Base-by-base conservation (phyloP, 2,888 invertebrate genomes). In the Operophtera brumata region DNA sequence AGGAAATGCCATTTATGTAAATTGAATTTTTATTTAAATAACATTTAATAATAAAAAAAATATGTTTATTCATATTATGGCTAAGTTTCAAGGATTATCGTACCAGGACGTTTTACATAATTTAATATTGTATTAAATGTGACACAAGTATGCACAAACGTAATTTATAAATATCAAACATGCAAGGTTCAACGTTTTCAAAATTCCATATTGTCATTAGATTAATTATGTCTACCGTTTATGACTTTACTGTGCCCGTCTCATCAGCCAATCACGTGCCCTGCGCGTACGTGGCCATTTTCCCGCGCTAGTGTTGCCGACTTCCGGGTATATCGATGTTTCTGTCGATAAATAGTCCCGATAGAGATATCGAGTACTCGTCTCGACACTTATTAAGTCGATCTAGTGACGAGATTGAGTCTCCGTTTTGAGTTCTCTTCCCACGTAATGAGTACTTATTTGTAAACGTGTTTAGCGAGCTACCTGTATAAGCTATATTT, bases 201-300 rank as follows among this genome's bases (percentile, higher is more conserved):
- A n/a, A n/a, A n/a, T n/a, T 20, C 20, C 4, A 3, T 20, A 20
- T 4, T 20, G 20, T 3, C 20, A 20, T 20, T 20, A 4, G n/a
- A n/a, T n/a, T n/a, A n/a, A n/a, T n/a, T n/a, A n/a, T n/a, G 2
- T 20, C 34, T 54, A 60, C 60, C 44, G 32, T 20, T 13, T 43
- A 36, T 28, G 8, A 30, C 20, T 37, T 20, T 39, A 48, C 60
- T 57, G 34, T 58, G 62, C 66, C 67, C 49, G 45, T 13, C 52
- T 62, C 54, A 53, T 59, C 64, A 58, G 59, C 78, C 78, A 79
- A 77, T 77, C 64, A 67, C 53, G 53, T 44, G 60, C 37, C 44
- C 54, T 53, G 61, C 66, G 63, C 51, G 47, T 42, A 50, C 62
- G 69, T 69, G 70, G 77, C 77, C 77, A 78, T 78, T 70, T 77